These are phyloP conservation scores for Pecten maximus DNA, from an alignment of 2,888 invertebrate species.

Conservation along the genomic window DNA sequence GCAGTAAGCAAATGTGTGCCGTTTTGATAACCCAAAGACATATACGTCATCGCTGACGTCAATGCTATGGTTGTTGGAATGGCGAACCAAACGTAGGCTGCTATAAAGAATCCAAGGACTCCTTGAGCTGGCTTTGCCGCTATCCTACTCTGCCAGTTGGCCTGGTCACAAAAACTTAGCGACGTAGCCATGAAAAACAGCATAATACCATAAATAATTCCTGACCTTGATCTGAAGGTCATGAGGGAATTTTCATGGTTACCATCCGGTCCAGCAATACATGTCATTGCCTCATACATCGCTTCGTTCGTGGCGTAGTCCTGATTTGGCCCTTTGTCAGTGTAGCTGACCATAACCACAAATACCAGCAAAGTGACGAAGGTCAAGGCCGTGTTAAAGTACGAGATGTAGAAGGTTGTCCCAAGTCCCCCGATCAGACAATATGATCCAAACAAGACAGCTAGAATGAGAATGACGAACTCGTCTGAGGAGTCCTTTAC, in stretches of 20 bases:
- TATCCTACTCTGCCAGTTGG: slow-evolving; percentile 80
- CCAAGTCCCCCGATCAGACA: slow-evolving; percentile 75
- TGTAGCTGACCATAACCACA: slow-evolving; percentile 65
- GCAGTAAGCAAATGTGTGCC: slow-evolving; percentile 59
- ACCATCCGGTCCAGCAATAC: slow-evolving; percentile 67
- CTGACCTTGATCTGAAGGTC: slow-evolving; percentile 70
- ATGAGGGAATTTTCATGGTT: slow-evolving; percentile 69
- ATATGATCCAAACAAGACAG: slow-evolving; percentile 73
- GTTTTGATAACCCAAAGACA: slow-evolving; percentile 63
- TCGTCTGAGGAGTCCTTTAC: slow-evolving; percentile 72
- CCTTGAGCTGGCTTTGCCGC: slow-evolving; percentile 78
- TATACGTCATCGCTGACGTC: slow-evolving; percentile 66
- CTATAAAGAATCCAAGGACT: slow-evolving; percentile 77
- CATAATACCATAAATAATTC: slow-evolving; percentile 69
- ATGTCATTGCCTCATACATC: slow-evolving; percentile 66
- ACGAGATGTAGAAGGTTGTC: slow-evolving; percentile 79
- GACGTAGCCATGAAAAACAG: slow-evolving; percentile 64
- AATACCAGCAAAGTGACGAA: slow-evolving; percentile 70
- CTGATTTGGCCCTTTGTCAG: slow-evolving; percentile 51
- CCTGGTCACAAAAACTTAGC: slow-evolving; percentile 73
- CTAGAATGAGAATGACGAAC: slow-evolving; percentile 73
- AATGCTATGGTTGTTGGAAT: slow-evolving; percentile 75
- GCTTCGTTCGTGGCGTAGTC: slow-evolving; percentile 58
- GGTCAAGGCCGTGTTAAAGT: slow-evolving; percentile 76
- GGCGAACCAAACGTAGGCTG: slow-evolving; percentile 78